Percentiles rank a stretch among this genome's conserved stretches.
Evolutionary conservation across 2,888 invertebrate genomes (phyloP).

Genomic region (Aporophyla lueneburgensis): DNA sequence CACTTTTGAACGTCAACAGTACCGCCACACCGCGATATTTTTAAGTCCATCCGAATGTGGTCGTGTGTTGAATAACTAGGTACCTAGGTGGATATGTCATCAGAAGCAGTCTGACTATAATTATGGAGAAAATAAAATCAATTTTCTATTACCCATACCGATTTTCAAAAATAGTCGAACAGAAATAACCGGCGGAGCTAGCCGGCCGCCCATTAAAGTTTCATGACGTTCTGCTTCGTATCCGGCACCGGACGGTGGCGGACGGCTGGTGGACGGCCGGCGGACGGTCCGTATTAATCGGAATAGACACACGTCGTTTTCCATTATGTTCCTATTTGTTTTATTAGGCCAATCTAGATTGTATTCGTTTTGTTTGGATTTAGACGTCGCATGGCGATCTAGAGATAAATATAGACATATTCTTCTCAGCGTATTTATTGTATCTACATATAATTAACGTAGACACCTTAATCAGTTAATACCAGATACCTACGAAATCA

Average conservation of each 20-base stretch:
- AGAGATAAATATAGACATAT: conserved; percentile 7
- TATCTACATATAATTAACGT: too few species aligned
- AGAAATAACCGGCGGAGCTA: conserved; percentile 53
- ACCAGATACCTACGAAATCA: too few species aligned
- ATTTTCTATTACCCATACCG: conserved; percentile 36
- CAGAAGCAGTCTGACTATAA: background rate
- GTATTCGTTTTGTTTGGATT: conserved; percentile 52
- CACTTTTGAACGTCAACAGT: too few species aligned
- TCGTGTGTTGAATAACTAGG: too few species aligned
- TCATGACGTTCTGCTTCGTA: conserved; percentile 60
- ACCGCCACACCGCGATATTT: too few species aligned
- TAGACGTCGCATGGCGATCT: conserved; percentile 3
- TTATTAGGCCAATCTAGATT: conserved; percentile 50
- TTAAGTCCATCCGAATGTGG: too few species aligned
- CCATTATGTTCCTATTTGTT: conserved; percentile 63
- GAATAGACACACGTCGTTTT: conserved; percentile 63
- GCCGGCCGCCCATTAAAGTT: conserved; percentile 63
- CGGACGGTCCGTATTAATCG: conserved; percentile 77
- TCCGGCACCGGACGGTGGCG: conserved; percentile 63
- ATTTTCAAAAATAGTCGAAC: conserved; percentile 59
- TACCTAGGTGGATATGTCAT: too few species aligned
- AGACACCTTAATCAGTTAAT: too few species aligned
- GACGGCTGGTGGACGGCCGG: conserved; percentile 62
- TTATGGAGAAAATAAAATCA: conserved; percentile 23
- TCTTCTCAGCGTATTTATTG: background rate